These are phyloP conservation scores for Neodiprion virginianus DNA, from an alignment of 1,140 invertebrate genomes.

Conservation along the genomic window DNA sequence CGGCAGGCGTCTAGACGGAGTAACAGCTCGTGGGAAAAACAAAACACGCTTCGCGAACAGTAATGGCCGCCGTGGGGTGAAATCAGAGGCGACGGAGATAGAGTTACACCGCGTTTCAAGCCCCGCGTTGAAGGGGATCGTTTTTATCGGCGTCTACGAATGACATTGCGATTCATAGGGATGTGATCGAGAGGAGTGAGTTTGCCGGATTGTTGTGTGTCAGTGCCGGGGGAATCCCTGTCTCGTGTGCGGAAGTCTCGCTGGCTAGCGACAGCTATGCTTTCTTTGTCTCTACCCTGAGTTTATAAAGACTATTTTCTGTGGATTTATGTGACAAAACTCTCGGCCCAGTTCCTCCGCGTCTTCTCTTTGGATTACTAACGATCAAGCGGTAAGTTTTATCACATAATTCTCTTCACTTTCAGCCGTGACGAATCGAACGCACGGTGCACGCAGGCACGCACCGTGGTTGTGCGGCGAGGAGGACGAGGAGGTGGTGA, in stretches of 20 bases:
- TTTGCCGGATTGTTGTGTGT: not conserved
- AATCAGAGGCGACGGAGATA: not conserved
- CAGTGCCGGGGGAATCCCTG: not conserved
- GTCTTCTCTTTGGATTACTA: not conserved
- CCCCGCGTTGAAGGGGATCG: not conserved
- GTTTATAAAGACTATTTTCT: not conserved
- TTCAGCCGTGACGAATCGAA: not conserved
- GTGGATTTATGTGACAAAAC: not conserved
- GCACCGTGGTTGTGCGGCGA: not conserved
- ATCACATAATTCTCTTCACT: not conserved
- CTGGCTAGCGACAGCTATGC: too few relatives aligned
- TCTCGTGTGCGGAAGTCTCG: too few relatives aligned
- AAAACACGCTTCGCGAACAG: conserved; percentile 1
- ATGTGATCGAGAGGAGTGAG: not conserved
- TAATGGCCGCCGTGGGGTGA: conserved; percentile 6
- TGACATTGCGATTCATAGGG: not conserved
- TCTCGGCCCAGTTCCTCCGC: too few relatives aligned
- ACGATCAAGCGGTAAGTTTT: not conserved
- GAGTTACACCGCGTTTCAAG: not conserved
- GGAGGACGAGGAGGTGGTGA: not conserved
- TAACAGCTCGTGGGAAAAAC: not conserved
- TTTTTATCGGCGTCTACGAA: not conserved
- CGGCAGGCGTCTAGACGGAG: too few relatives aligned
- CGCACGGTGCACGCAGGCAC: not conserved
- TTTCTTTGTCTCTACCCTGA: too few relatives aligned